Conservation (phyloP, 64 coral and sea anemone genomes). For the Montipora efflorescens region DNA sequence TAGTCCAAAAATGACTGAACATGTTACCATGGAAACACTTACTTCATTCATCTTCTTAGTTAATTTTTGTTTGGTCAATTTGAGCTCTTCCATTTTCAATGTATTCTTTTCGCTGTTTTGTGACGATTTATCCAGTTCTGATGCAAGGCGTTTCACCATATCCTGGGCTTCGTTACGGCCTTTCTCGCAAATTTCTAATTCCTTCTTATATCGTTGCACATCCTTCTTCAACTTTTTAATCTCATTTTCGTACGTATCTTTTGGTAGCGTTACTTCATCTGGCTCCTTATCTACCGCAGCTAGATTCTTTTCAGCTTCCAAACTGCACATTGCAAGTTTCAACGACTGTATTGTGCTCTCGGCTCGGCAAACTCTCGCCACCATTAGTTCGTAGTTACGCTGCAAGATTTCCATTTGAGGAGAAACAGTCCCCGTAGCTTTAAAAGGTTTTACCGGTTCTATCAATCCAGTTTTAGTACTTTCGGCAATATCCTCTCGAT, state of each 20-base stretch:
- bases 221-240: constrained; percentile 90
- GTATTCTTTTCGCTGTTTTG: constrained; percentile 53
- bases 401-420: constrained; percentile 85
- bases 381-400: constrained; percentile 95
- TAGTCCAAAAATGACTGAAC: no score
- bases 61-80: constrained; percentile 78
- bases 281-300: constrained; percentile 35
- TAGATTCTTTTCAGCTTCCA: constrained; percentile 90
- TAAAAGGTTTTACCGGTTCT: constrained; percentile 90
- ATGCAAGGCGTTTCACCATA: constrained; percentile 65
- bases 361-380: constrained; percentile 88
- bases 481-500: constrained; percentile 55
- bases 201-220: constrained; percentile 58
- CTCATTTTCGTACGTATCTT: constrained; percentile 94
- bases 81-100: constrained; percentile 82
- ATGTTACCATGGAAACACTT: background rate
- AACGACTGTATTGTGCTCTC: constrained; percentile 97
- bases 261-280: constrained; percentile 70
- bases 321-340: constrained; percentile 89
- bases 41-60: constrained; percentile 88
- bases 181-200: constrained; percentile 62
- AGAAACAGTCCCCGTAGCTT: constrained; percentile 43
- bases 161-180: constrained; percentile 66
- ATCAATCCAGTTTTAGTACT: constrained; percentile 44
- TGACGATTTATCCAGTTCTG: constrained; percentile 73